phyloP scores from a whole-genome alignment of 2,113 vertebrate genomes.

The Cephalopterus ornatus region DNA sequence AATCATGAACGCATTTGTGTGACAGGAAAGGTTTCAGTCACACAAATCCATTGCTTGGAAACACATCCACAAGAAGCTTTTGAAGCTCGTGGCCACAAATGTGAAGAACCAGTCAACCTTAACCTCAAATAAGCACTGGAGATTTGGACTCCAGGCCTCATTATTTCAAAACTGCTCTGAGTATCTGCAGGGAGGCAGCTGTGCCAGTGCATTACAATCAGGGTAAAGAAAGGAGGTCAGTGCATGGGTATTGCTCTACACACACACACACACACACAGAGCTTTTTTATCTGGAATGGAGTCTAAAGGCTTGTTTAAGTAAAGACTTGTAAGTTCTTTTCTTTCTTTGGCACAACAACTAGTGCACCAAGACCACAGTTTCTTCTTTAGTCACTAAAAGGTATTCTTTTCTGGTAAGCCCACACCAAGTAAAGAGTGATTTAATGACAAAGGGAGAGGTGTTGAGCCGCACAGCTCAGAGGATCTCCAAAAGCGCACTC shows the following conservation, averaged over 20 bases:
- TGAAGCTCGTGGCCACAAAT: neutral
- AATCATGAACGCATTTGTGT: neutral
- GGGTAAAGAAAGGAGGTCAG: neutral
- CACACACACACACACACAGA: fast-evolving
- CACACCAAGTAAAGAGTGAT: neutral
- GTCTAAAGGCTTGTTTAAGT: neutral
- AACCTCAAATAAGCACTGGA: neutral
- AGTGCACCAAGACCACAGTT: neutral
- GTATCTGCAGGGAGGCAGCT: neutral
- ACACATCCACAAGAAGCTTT: neutral
- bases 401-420: neutral
- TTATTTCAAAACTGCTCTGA: neutral
- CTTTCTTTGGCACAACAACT: neutral
- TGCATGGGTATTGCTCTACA: neutral
- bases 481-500: neutral
- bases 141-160: neutral
- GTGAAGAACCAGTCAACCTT: neutral
- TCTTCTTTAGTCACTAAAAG: neutral
- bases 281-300: neutral
- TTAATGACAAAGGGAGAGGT: neutral
- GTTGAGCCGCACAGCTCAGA: neutral
- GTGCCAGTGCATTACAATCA: neutral
- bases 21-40: neutral
- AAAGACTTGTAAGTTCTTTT: neutral
- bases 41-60: neutral